phyloP scores from a whole-genome alignment of 2,113 vertebrate genomes.

The Takifugu bimaculatus region DNA sequence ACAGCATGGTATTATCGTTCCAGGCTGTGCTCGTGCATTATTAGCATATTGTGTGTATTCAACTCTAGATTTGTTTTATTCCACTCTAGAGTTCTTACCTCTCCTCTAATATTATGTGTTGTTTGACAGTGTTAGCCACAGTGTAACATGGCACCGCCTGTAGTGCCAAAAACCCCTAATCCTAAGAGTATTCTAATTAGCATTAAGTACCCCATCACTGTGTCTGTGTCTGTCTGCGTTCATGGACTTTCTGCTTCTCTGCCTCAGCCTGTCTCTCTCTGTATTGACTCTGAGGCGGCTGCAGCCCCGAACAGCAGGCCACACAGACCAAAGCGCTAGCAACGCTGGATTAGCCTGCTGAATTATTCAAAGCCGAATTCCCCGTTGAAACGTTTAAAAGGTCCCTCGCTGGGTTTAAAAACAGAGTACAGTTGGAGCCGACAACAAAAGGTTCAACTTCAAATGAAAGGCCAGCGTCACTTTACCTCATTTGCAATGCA shows the following conservation, averaged over 20 bases:
- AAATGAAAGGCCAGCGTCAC: constrained; percentile 65
- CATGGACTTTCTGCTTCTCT: constrained; percentile 4
- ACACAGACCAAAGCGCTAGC: constrained; percentile 69
- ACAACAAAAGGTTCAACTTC: constrained; percentile 74
- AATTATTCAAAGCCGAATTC: constrained; percentile 76
- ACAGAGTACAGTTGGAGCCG: constrained; percentile 67
- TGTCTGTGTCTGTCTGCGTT: too few species aligned
- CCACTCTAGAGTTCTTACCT: not conserved
- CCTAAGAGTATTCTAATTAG: constrained; percentile 52
- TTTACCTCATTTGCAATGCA: constrained; percentile 71
- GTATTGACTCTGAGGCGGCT: constrained; percentile 52
- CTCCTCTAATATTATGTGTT: constrained; percentile 23
- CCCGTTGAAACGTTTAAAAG: constrained; percentile 75
- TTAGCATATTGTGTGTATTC: not conserved
- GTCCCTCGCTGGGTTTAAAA: constrained; percentile 72
- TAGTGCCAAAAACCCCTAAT: constrained; percentile 19
- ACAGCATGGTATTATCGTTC: not conserved
- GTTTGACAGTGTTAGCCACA: constrained; percentile 35
- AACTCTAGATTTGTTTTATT: not conserved
- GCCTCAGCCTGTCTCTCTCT: constrained; percentile 28
- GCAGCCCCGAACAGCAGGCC: constrained; percentile 61
- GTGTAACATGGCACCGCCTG: constrained; percentile 42
- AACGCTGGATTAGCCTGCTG: constrained; percentile 71
- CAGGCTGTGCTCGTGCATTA: not conserved
- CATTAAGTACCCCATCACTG: constrained; percentile 28